Evolutionary conservation across 1,140 invertebrate genomes (phyloP), one percentile per base, ranked within the genome.

Genomic region (Sweltsa coloradensis): DNA sequence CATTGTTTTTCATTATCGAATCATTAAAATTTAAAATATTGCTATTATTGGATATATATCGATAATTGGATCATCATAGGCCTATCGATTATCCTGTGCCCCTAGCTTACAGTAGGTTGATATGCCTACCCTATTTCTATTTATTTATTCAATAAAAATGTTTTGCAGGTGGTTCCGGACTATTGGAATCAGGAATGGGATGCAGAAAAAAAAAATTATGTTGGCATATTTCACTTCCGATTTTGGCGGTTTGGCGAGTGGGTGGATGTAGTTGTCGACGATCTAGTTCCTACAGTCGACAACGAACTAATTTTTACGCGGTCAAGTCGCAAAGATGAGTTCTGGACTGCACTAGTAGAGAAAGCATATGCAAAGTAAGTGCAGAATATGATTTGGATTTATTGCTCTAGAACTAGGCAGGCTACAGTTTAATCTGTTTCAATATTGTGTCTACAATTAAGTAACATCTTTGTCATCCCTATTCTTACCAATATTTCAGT

Each of bases 281-380:
- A 88, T 65, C 61, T 76, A 9, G 66, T 88, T 44, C 84, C 84
- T 11, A 78, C 75, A 4, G 72, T 73, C 54, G 68, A 75, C 50
- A 75, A 70, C 16, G 66, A 73, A 53, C 66, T 85, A 21, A 67
- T 85, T 2, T 80, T 74, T 62, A 74, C 79, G 53, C 77, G 79
- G 50, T 81, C 80, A 0, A 68, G 69, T 23, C 69, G 74, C 22
- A 64, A 65, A 16, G 77, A 68, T 53, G 73, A 76, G 57, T 86
- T 83, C 62, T 85, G 82, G 82, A 72, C 69, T 49, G 72, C 83
- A 3, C 62, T 85, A 11, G 52, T 85, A 14, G 82, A 85, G 60
- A 85, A 85, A 61, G 83, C 82, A 16, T 85, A 84, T 65, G 83
- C 81, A 18, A 85, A 85, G 78, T 78, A 57, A 55, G 50, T 44